Percentiles rank a stretch among this genome's conserved stretches.
Evolutionary conservation across 1,140 invertebrate species (phyloP).

Genomic region (Drosophila bocki): DNA sequence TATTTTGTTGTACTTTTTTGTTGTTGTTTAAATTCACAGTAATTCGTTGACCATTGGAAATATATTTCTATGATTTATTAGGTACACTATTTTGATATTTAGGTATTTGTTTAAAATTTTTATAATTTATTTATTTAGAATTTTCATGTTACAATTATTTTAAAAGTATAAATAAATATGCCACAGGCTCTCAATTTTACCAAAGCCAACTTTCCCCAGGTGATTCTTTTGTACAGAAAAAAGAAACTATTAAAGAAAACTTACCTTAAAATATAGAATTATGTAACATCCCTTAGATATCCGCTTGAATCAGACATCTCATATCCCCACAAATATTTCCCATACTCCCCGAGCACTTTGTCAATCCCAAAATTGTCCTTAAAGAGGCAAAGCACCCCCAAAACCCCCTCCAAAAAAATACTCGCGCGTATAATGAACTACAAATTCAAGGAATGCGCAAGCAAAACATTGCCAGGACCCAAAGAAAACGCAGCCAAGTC

Average conservation of each 20-base stretch:
- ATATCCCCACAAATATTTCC: neutral
- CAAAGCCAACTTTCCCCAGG: too few relatives aligned
- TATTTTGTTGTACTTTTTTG: neutral
- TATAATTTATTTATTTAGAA: too few relatives aligned
- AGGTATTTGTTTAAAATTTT: neutral
- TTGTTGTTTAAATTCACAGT: neutral
- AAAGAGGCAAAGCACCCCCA: neutral
- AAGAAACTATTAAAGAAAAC: neutral
- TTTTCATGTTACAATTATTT: too few relatives aligned
- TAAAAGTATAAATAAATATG: too few relatives aligned
- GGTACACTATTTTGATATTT: neutral
- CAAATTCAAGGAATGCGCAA: constrained; percentile 57
- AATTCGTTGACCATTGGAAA: constrained; percentile 4
- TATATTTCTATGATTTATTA: neutral
- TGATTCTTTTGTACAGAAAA: too few relatives aligned
- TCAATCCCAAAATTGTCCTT: constrained; percentile 7
- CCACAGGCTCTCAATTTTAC: too few relatives aligned
- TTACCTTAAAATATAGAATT: neutral
- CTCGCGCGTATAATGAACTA: constrained; percentile 58
- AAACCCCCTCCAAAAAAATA: neutral
- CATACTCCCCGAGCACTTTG: constrained; percentile 5
- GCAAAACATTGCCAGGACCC: constrained; percentile 46
- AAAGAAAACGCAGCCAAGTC: constrained; percentile 33
- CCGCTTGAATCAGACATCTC: neutral
- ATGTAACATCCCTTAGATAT: neutral